Evolutionary conservation across 37 sponge, comb jelly and placozoan genomes (phyloP).

Genomic region (Hormiphora californensis): DNA sequence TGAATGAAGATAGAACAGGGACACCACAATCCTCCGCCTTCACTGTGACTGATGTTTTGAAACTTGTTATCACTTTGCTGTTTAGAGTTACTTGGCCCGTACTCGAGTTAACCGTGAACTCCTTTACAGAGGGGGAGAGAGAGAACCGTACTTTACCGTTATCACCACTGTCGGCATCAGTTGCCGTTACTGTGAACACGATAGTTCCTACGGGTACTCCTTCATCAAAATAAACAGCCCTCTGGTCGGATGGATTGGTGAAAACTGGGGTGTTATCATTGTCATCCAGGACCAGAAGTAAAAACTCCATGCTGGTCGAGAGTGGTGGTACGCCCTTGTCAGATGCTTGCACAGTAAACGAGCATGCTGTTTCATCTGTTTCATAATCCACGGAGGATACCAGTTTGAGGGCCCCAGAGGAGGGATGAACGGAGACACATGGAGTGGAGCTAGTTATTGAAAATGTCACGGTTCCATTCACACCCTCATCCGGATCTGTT

Average conservation of each 20-base stretch:
- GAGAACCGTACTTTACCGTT: background rate
- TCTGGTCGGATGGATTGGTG: background rate
- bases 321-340: background rate
- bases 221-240: background rate
- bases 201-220: background rate
- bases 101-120: no score
- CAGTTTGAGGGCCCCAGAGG: background rate
- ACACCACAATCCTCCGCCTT: slow-evolving; percentile 11
- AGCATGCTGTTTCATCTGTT: background rate
- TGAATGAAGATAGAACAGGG: background rate
- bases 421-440: background rate
- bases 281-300: background rate
- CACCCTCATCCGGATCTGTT: background rate
- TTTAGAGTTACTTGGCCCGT: no score
- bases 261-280: slow-evolving; percentile 20
- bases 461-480: background rate
- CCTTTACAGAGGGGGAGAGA: no score
- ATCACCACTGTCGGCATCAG: background rate
- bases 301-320: background rate
- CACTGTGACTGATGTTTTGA: background rate
- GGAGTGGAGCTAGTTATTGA: background rate
- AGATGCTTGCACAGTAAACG: background rate
- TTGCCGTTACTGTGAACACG: background rate
- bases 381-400: background rate
- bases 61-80: no score